phyloP scores from a whole-genome alignment of 2,113 vertebrate species.

The Varanus salvator region DNA sequence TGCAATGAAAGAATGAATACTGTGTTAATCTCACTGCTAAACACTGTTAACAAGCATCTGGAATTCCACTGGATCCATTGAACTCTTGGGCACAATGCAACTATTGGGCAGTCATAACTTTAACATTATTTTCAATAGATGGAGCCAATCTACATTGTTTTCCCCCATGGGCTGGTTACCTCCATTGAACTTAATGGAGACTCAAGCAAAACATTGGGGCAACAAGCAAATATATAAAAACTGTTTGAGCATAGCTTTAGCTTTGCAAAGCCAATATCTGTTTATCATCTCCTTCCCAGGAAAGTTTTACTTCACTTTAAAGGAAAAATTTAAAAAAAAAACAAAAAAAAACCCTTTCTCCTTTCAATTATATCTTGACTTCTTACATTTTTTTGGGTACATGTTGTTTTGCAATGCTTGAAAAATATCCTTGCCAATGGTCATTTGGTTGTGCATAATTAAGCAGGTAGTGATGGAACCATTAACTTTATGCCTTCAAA shows the following conservation, averaged over 20 bases:
- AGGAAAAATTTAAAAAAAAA: no score
- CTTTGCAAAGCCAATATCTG: constrained; percentile 13
- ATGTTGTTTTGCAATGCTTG: constrained; percentile 11
- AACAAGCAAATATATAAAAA: background rate
- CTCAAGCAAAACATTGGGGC: background rate
- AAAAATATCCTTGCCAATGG: constrained; percentile 6
- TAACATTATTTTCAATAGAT: background rate
- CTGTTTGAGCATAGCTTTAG: constrained; percentile 1
- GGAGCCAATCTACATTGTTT: background rate
- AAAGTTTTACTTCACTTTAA: background rate
- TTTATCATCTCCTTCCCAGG: constrained; percentile 27
- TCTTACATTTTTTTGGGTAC: background rate
- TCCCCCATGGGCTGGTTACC: background rate
- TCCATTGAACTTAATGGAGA: background rate
- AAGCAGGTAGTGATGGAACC: constrained; percentile 11
- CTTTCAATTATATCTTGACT: background rate
- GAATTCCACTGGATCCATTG: background rate
- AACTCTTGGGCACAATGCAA: background rate
- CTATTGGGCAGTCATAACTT: background rate
- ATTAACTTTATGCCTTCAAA: constrained; percentile 35
- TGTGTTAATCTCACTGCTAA: background rate
- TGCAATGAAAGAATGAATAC: background rate
- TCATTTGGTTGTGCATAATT: constrained; percentile 10
- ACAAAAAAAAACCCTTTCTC: background rate
- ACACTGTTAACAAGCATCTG: background rate